Evolutionary conservation across 35 echinoderm and acorn worm species (phyloP), one percentile per base, ranked within the genome.

Genomic region (Stichopus chloronotus): DNA sequence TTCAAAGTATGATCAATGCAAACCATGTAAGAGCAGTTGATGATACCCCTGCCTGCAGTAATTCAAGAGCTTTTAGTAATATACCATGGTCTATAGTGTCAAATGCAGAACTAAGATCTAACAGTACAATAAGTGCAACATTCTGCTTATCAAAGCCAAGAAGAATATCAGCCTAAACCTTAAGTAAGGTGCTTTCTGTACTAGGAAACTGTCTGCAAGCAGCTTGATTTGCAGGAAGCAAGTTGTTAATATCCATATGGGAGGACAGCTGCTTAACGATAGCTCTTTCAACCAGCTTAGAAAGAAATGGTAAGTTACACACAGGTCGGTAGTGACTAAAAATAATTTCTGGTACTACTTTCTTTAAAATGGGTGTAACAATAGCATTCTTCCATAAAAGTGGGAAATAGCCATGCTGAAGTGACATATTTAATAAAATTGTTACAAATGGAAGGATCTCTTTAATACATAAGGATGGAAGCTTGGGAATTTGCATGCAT

Each of bases 301-400:
- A 60, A 86, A 58, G 55, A 86, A 86, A 57, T 58, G 53, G 53
- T 86, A 86, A 86, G 16, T 57, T 63, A 63, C 83, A 55, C 9
- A 59, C 83, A 57, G 83, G 83, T 25, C 83, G 43, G 12, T 57
- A 86, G 22, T 86, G 53, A 86, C 83, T 86, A 59, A 86, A 86
- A 59, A 57, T 23, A 59, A 57, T 57, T 57, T 86, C 83, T 56
- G 53, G 30, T 25, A 9, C 53, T 59, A 57, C 43, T 86, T 86
- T 86, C 83, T 57, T 86, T 12, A 8, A 59, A 86, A 86, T 86
- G 12, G 81, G 53, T 55, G 53, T 55, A 84, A 84, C 53, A 84
- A 84, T 84, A 7, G 81, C 81, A 84, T 84, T 55, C 81, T 84
- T 84, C 53, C 81, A 84, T 84, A 55, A 84, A 55, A 55, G 53